These are phyloP conservation scores for Micropoecilia bifurca DNA, from an alignment of 2,797 vertebrate species.

Conservation along the genomic window DNA sequence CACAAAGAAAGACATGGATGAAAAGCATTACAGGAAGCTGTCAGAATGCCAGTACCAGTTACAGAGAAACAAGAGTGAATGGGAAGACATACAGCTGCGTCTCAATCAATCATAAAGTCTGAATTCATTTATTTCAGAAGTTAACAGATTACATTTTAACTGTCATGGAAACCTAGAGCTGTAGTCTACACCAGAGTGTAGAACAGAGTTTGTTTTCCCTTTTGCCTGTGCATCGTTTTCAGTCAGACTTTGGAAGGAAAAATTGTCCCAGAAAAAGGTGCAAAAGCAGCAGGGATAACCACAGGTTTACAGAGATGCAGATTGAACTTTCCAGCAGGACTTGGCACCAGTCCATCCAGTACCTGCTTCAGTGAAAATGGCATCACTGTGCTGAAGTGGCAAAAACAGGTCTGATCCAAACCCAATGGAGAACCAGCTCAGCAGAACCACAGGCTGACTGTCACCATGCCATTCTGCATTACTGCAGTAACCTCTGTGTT, in stretches of 20 bases:
- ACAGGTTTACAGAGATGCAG: not conserved
- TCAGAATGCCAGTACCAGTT: not conserved
- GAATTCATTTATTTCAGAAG: not conserved
- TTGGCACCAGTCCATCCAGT: not conserved
- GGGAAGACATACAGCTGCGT: not conserved
- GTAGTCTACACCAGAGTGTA: not conserved
- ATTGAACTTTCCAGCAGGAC: not conserved
- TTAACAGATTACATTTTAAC: not conserved
- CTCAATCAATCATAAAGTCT: not conserved
- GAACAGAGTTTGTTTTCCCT: not conserved
- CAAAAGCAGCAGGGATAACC: not conserved
- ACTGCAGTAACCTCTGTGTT: not conserved
- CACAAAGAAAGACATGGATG: not conserved
- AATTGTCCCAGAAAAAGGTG: not conserved
- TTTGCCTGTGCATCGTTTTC: not conserved
- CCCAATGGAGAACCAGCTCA: not conserved
- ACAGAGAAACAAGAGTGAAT: not conserved
- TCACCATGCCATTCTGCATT: not conserved
- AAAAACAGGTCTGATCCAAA: not conserved
- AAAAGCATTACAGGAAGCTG: not conserved
- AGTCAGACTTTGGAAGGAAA: not conserved
- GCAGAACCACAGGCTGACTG: not conserved
- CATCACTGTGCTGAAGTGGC: not conserved
- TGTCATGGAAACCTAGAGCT: not conserved
- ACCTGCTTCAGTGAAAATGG: not conserved